Percentiles rank a stretch among this genome's conserved stretches.
Evolutionary conservation across 1,140 invertebrate species (phyloP).

Genomic region (Cotesia typhae): DNA sequence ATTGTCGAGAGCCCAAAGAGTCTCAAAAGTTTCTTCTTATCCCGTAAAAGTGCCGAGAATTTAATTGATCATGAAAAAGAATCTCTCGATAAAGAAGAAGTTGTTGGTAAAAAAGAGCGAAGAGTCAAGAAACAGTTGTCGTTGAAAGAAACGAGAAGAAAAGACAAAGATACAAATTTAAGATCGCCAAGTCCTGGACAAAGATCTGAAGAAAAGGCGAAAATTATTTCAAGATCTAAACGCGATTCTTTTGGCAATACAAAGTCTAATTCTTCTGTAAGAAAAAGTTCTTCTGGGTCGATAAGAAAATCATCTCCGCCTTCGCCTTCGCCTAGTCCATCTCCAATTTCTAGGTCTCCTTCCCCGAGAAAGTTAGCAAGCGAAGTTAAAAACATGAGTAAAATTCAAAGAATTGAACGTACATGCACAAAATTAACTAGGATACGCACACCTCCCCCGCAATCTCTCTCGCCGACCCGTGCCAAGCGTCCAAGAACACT

Average conservation of each 20-base stretch:
- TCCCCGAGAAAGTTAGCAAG: not conserved
- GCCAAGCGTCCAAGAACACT: conserved; percentile 37
- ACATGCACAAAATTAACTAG: conserved; percentile 11
- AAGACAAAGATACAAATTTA: too few relatives aligned
- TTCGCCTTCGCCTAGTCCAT: not conserved
- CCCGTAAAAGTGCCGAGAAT: conserved; percentile 36
- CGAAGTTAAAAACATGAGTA: conserved; percentile 2
- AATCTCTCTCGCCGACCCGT: conserved; percentile 46
- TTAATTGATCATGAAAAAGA: conserved; percentile 18
- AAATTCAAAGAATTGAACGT: conserved; percentile 8
- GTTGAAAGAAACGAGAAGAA: too few relatives aligned
- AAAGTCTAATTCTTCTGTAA: not conserved
- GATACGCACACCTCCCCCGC: conserved; percentile 6
- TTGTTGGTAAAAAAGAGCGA: conserved; percentile 24
- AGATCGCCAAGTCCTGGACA: too few relatives aligned
- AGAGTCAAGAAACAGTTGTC: not conserved
- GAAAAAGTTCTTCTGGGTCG: conserved; percentile 4
- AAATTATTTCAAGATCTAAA: conserved; percentile 8
- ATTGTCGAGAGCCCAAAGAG: conserved; percentile 20
- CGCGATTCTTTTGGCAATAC: conserved; percentile 32
- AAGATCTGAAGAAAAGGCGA: not conserved
- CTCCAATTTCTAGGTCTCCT: not conserved
- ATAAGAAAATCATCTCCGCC: conserved; percentile 12
- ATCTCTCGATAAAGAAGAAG: conserved; percentile 12
- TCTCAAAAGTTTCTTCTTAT: conserved; percentile 39